Percentiles rank a stretch among this genome's conserved stretches.
Evolutionary conservation across 1,140 invertebrate genomes (phyloP).

Genomic region (Drosophila baimaii): DNA sequence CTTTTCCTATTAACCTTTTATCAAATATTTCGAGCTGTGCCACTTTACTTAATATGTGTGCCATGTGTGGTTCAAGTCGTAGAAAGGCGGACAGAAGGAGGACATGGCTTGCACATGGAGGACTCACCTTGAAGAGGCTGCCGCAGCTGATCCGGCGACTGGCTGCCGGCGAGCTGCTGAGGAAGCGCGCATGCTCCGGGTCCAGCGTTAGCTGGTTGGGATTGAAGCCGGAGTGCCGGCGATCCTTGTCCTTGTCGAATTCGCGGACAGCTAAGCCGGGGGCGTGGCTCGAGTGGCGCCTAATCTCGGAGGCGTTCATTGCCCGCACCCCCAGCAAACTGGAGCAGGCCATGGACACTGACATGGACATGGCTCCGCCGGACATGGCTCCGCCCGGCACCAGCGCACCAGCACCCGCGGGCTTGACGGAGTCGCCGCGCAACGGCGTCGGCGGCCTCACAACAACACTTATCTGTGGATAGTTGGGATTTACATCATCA

Average conservation of each 20-base stretch:
- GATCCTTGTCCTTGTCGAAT: slow-evolving; percentile 84
- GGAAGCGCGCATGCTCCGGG: slow-evolving; percentile 86
- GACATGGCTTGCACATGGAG: slow-evolving; percentile 8
- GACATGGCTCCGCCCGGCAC: slow-evolving; percentile 19
- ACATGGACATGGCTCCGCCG: slow-evolving; percentile 43
- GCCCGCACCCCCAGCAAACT: slow-evolving; percentile 62
- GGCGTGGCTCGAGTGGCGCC: slow-evolving; percentile 83
- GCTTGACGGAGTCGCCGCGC: slow-evolving; percentile 77
- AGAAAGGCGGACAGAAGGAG: slow-evolving; percentile 5
- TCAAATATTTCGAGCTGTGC: slow-evolving; percentile 3
- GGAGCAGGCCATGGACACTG: slow-evolving; percentile 57
- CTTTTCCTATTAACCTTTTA: neutral
- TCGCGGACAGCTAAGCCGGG: slow-evolving; percentile 78
- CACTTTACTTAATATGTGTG: slow-evolving; percentile 19
- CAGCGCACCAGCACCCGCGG: slow-evolving; percentile 37
- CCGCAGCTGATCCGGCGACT: slow-evolving; percentile 91
- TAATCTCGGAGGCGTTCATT: slow-evolving; percentile 68
- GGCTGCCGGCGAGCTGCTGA: slow-evolving; percentile 89
- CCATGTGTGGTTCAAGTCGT: slow-evolving; percentile 5
- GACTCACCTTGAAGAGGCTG: slow-evolving; percentile 89
- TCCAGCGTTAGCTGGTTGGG: slow-evolving; percentile 87
- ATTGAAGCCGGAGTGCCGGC: slow-evolving; percentile 86
- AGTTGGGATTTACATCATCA: slow-evolving; percentile 84
- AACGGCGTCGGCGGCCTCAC: slow-evolving; percentile 89
- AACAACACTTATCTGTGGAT: slow-evolving; percentile 88